A percentile compares a stretch with the other conserved stretches of the same genome.
phyloP scores from a whole-genome alignment of 2,113 vertebrate genomes.

The Microcebus jonahi region DNA sequence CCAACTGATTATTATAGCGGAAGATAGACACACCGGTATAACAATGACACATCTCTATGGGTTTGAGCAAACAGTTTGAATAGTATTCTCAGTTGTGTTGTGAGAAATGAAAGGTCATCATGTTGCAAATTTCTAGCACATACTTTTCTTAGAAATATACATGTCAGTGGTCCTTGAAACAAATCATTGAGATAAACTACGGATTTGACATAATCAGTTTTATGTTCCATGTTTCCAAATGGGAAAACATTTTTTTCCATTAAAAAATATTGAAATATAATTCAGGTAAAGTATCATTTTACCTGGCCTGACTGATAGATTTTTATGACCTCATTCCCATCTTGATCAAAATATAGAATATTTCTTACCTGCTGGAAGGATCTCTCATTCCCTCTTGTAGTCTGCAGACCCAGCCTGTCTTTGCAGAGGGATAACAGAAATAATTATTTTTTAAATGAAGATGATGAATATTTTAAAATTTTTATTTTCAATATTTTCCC shows the following conservation, averaged over 20 bases:
- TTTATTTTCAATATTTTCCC: background rate
- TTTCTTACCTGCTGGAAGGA: background rate
- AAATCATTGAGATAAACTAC: background rate
- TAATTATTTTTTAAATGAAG: slow-evolving; percentile 29
- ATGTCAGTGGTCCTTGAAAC: background rate
- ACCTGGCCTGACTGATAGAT: background rate
- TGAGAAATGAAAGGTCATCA: slow-evolving; percentile 33
- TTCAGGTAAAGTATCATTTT: background rate
- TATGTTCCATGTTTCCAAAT: background rate
- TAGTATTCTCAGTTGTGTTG: background rate
- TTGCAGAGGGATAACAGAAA: background rate
- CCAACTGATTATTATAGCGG: background rate
- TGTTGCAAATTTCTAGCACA: slow-evolving; percentile 1
- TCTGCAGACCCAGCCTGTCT: background rate
- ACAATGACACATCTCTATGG: background rate
- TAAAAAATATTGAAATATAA: background rate
- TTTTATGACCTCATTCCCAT: background rate
- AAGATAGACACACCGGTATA: background rate
- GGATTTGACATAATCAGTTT: background rate
- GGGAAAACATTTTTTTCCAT: background rate
- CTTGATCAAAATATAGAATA: background rate
- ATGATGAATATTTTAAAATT: background rate
- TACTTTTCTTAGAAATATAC: background rate
- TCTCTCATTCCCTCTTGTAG: background rate
- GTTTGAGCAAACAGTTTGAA: slow-evolving; percentile 29